These are phyloP conservation scores for Esox masquinongy DNA, from an alignment of 2,797 vertebrate species.

Conservation along the genomic window DNA sequence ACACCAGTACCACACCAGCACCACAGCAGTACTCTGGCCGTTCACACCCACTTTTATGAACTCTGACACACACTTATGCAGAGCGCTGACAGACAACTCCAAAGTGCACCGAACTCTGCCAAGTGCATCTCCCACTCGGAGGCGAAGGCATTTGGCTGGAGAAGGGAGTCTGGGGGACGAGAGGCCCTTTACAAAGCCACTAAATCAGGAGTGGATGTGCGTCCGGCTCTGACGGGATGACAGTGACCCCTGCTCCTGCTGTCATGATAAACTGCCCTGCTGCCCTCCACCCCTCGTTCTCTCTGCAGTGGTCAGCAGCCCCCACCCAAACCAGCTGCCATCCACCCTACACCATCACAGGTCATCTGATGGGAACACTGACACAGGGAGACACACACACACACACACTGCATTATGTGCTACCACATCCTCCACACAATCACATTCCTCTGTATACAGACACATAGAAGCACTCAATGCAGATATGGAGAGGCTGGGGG, in stretches of 20 bases:
- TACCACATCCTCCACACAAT: too few species aligned
- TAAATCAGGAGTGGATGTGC: slow-evolving; percentile 3
- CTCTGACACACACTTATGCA: background rate
- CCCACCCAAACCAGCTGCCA: background rate
- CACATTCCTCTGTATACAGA: background rate
- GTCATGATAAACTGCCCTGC: slow-evolving; percentile 16
- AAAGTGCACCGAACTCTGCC: slow-evolving; percentile 2
- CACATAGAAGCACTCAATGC: background rate
- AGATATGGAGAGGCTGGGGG: too few species aligned
- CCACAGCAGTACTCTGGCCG: background rate
- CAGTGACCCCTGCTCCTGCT: slow-evolving; percentile 7
- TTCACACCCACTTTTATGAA: background rate
- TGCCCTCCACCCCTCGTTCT: background rate
- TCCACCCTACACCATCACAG: background rate
- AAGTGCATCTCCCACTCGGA: slow-evolving; percentile 3
- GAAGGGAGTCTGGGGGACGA: background rate
- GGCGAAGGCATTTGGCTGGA: background rate
- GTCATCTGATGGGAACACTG: background rate
- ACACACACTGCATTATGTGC: background rate
- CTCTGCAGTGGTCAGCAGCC: background rate
- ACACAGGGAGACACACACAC: slow-evolving; percentile 14
- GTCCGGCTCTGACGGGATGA: background rate
- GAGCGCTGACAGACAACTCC: background rate
- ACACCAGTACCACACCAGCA: background rate
- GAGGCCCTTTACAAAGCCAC: slow-evolving; percentile 7